Percentiles rank a stretch among this genome's conserved stretches.
Conservation (phyloP, 37 sponge, comb jelly and placozoan genomes). For the Bolinopsis microptera region DNA sequence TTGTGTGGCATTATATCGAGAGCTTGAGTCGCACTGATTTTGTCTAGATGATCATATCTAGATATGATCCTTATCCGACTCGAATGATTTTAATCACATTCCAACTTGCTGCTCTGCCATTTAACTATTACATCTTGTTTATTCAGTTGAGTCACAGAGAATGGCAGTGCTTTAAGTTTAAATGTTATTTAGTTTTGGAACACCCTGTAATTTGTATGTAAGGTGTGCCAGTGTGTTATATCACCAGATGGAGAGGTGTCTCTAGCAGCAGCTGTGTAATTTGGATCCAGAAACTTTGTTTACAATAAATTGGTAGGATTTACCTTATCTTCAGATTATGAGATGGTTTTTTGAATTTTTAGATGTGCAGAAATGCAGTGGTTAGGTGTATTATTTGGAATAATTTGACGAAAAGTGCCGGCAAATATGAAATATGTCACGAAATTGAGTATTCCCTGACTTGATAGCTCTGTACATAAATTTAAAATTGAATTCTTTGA, state of each 20-base stretch:
- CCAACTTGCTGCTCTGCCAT: too few species aligned
- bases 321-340: constrained; percentile 52
- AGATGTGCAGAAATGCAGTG: not conserved
- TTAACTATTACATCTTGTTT: too few species aligned
- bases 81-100: too few species aligned
- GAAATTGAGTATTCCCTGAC: not conserved
- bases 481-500: constrained; percentile 66
- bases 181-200: too few species aligned
- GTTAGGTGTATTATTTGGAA: not conserved
- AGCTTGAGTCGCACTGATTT: too few species aligned
- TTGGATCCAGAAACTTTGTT: constrained; percentile 3
- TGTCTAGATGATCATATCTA: too few species aligned
- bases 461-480: constrained; percentile 65
- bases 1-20: too few species aligned
- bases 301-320: constrained; percentile 20
- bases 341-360: constrained; percentile 41
- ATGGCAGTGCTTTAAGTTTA: too few species aligned
- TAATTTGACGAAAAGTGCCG: not conserved
- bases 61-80: too few species aligned
- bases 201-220: too few species aligned
- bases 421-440: not conserved
- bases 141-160: too few species aligned
- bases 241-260: not conserved
- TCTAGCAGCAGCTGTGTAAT: not conserved
- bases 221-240: not conserved